phyloP scores from a whole-genome alignment of 2,797 vertebrate genomes.

The Nothura maculosa region DNA sequence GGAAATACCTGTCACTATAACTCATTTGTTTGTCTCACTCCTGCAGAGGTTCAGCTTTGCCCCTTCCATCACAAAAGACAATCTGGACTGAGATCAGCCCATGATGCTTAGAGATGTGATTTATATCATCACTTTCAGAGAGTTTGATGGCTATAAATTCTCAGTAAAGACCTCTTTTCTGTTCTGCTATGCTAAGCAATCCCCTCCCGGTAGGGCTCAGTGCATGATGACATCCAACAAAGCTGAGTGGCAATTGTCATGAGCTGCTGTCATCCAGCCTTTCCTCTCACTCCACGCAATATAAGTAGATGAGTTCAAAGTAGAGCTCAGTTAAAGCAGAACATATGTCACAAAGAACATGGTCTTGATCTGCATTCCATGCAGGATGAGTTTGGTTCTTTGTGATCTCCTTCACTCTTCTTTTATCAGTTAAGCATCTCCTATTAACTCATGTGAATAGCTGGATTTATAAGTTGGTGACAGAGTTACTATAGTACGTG shows the following conservation, averaged over 20 bases:
- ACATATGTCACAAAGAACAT: fast-evolving
- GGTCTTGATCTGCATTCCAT: not conserved
- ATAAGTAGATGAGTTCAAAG: too few species aligned
- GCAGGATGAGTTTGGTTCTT: not conserved
- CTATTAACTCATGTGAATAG: not conserved
- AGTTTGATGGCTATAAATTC: not conserved
- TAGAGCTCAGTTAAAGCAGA: not conserved
- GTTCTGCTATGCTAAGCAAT: not conserved
- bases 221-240: not conserved
- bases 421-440: not conserved
- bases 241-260: not conserved
- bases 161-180: not conserved
- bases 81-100: not conserved
- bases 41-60: not conserved
- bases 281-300: not conserved
- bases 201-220: not conserved
- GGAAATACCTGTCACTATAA: not conserved
- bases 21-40: too few species aligned
- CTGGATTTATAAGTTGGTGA: not conserved
- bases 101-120: not conserved
- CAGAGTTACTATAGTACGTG: not conserved
- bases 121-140: not conserved
- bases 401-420: not conserved
- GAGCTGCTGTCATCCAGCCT: not conserved
- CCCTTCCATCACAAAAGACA: not conserved